A percentile compares a stretch with the other conserved stretches of the same genome.
Evolutionary conservation across 2,888 invertebrate species (phyloP).

Genomic region (Sphecodes monilicornis): DNA sequence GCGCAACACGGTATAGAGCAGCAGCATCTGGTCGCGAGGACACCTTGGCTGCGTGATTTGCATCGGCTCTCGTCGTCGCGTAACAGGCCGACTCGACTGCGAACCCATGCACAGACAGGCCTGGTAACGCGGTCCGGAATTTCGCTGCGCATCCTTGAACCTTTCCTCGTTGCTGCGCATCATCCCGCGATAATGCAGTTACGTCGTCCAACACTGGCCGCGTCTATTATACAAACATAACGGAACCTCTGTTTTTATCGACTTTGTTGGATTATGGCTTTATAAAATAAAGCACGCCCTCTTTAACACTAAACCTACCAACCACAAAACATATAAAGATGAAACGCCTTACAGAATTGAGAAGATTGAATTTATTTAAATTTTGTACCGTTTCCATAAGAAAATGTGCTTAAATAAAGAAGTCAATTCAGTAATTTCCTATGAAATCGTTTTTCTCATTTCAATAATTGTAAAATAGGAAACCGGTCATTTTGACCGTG

Average conservation of each 20-base stretch:
- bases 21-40: not conserved
- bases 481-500: too few relatives aligned
- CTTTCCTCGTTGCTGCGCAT: not conserved
- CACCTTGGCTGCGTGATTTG: not conserved
- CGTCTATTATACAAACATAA: not conserved
- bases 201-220: not conserved
- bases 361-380: too few relatives aligned
- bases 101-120: not conserved
- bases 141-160: constrained; percentile 1
- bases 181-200: not conserved
- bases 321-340: too few relatives aligned
- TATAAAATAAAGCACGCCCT: too few relatives aligned
- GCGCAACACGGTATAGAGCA: not conserved
- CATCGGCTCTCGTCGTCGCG: not conserved
- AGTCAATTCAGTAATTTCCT: too few relatives aligned
- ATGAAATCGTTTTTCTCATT: too few relatives aligned
- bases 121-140: not conserved
- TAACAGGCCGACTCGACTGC: not conserved
- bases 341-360: too few relatives aligned
- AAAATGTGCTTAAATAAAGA: too few relatives aligned
- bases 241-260: not conserved
- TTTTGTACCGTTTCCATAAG: too few relatives aligned
- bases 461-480: too few relatives aligned
- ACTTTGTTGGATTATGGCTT: too few relatives aligned
- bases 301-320: too few relatives aligned